Evolutionary conservation across 2,888 invertebrate genomes (phyloP), one percentile per base, ranked within the genome.

Genomic region (Caenorhabditis becei): DNA sequence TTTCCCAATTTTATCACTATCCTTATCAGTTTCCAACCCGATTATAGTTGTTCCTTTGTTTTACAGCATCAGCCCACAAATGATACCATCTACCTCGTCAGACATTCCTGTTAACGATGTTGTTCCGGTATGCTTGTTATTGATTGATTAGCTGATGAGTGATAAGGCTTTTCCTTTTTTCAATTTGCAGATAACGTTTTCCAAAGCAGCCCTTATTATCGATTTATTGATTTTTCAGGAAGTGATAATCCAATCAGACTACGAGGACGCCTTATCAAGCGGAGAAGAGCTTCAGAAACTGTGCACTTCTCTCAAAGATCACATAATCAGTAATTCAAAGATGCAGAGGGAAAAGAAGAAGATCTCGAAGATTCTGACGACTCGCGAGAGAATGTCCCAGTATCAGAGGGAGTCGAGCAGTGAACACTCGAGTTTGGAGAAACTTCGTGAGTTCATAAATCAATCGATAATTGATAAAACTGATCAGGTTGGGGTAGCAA

Each of bases 391-490:
- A 54, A 66, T 72, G 65, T 41, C 58, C 32, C 58, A 78, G 54
- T 78, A 71, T 56, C 63, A 69, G n/a, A 18, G 72, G 16, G 67
- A 72, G 24, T 83, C 83, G 51, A 80, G 80, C 56, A 83, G 83
- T 47, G 83, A 83, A 56, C 80, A 83, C 41, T 83, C 83, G 37
- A 83, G 83, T 53, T 54, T 83, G 53, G 80, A 84, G 59, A 75
- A 78, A 26, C 61, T 80, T 11, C 75, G 77, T 67, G 24, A 61
- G 80, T 62, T n/a, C 2, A 14, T 41, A 14, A 11, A 20, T 56
- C 23, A 24, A 41, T 54, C n/a, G n/a, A n/a, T 32, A 32, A 10
- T 32, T 41, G 35, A 35, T 41, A 32, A 41, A 41, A 51, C 18
- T 14, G 5, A 41, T 10, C 3, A n/a, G n/a, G n/a, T n/a, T n/a